phyloP scores from a whole-genome alignment of 1,140 invertebrate genomes.

The Semibalanus balanoides region DNA sequence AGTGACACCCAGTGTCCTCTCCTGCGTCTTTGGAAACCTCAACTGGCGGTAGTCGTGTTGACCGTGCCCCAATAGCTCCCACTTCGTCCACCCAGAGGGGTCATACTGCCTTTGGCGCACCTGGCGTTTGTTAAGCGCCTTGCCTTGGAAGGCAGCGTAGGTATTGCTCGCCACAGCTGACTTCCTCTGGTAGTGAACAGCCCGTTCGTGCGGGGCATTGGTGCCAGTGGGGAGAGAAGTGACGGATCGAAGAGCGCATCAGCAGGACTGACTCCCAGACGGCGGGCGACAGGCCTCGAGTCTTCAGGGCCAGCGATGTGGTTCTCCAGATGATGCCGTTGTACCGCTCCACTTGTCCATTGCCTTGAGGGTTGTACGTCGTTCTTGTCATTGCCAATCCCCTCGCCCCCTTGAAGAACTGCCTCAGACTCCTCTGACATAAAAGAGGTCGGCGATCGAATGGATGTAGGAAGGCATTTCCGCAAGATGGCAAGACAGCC shows the following conservation, averaged over 20 bases:
- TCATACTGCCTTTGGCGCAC: too few relatives aligned
- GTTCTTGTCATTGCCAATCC: slow-evolving; percentile 17
- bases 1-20: too few relatives aligned
- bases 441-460: slow-evolving; percentile 20
- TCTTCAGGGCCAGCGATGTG: slow-evolving; percentile 13
- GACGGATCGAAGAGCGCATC: slow-evolving; percentile 14
- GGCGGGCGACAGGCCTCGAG: neutral
- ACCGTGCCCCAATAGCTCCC: too few relatives aligned
- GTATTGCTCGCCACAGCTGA: neutral
- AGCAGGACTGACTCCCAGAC: slow-evolving; percentile 13
- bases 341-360: slow-evolving; percentile 17
- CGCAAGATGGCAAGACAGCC: slow-evolving; percentile 21
- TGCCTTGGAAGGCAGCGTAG: too few relatives aligned
- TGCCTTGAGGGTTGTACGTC: slow-evolving; percentile 16
- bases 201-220: slow-evolving; percentile 14
- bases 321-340: slow-evolving; percentile 22
- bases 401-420: slow-evolving; percentile 11
- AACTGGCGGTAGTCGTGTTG: too few relatives aligned
- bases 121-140: too few relatives aligned
- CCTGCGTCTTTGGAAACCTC: too few relatives aligned
- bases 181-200: slow-evolving; percentile 12
- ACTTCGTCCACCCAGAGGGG: too few relatives aligned
- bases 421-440: slow-evolving; percentile 19
- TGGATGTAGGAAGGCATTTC: slow-evolving; percentile 19
- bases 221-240: slow-evolving; percentile 14